Evolutionary conservation across 2,113 vertebrate genomes (phyloP), one percentile per base, ranked within the genome.

Genomic region (Odontesthes bonariensis): DNA sequence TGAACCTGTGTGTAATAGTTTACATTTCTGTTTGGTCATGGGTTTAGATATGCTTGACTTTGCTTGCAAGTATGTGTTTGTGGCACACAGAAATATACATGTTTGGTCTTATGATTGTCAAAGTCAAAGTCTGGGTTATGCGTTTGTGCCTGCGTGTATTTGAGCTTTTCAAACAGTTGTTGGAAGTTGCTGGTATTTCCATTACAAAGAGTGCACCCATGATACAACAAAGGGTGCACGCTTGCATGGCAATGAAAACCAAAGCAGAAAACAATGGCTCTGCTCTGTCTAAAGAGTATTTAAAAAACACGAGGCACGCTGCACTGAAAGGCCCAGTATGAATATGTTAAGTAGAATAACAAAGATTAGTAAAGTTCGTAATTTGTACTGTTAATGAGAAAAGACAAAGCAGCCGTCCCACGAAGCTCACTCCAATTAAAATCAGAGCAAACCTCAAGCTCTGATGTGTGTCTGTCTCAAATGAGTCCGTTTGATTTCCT

Each of bases 301-400:
- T 92, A 87, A 89, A 86, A 87, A 89, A 86, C 84, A 73, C 20
- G 38, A 86, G 64, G 69, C 56, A 7, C 44, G 72, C 53, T 32
- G n/a, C 74, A 73, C 33, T 68, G 52, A 87, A 77, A 72, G 54
- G 35, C 35, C 53, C 23, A n/a, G 60, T 67, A 49, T 88, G 72
- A 89, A 84, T 82, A 85, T 79, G 79, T 69, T 81, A 58, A 79
- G 78, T 59, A 84, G 68, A 35, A 70, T 65, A 82, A 84, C 81
- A 83, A 63, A 89, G 77, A 86, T 81, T 74, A 73, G 58, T 75
- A 84, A 84, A 85, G 83, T 88, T 90, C 69, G 69, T 82, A 74
- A 85, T 85, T 90, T 91, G 64, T 79, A 81, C 52, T 46, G 47
- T 85, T 90, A 87, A 89, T 89, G 75, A 84, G 73, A 83, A 86